Percentiles rank a stretch among this genome's conserved stretches.
These are phyloP conservation scores for Bostrychus sinensis DNA, from an alignment of 2,113 vertebrate genomes.

Conservation along the genomic window DNA sequence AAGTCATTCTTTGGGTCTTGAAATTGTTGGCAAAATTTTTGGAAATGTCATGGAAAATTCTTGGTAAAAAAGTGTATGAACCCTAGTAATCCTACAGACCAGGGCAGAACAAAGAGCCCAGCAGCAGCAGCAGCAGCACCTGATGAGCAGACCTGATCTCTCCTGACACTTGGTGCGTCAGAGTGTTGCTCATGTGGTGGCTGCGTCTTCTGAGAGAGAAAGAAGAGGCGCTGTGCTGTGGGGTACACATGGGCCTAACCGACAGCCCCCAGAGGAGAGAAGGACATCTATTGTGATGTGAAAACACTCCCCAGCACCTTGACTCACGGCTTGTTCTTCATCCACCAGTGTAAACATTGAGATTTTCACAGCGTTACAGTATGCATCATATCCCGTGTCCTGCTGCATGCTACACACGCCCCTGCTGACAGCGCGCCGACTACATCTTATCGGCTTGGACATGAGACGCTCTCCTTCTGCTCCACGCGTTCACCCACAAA, in stretches of 20 bases:
- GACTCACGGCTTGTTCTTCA: no score
- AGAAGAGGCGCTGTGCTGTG: neutral
- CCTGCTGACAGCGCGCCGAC: neutral
- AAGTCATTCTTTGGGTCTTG: no score
- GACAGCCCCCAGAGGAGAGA: neutral
- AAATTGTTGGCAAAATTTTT: no score
- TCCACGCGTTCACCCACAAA: no score
- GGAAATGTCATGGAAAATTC: no score
- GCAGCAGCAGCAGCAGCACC: neutral
- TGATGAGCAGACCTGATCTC: neutral
- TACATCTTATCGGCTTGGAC: no score
- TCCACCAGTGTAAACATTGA: neutral
- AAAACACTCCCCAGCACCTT: no score
- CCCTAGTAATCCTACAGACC: no score
- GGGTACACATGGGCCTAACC: neutral
- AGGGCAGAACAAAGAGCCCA: no score
- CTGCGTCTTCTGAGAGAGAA: neutral
- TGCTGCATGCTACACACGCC: no score
- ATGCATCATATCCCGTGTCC: slow-evolving; percentile 1
- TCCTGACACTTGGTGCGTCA: neutral
- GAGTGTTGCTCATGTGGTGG: neutral
- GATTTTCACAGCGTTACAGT: neutral
- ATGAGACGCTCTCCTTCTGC: no score
- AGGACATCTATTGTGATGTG: neutral
- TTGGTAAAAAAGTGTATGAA: no score